These are phyloP conservation scores for Selenia dentaria DNA, from an alignment of 2,888 invertebrate genomes.

Conservation along the genomic window DNA sequence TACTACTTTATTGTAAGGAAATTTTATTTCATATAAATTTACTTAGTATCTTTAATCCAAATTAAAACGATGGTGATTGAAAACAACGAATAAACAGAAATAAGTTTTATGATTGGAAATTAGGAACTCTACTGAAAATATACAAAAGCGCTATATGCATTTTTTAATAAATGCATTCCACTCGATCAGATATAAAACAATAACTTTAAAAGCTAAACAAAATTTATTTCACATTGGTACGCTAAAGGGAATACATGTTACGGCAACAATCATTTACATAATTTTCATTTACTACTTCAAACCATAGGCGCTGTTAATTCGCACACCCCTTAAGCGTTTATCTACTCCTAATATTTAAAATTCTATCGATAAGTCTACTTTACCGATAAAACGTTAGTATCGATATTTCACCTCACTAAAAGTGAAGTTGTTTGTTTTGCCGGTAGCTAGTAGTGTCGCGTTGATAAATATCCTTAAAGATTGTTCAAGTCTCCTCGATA, in stretches of 20 bases:
- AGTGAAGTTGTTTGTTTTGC: conserved; percentile 78
- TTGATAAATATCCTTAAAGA: conserved; percentile 84
- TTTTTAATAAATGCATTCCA: too few relatives aligned
- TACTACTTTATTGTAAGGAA: too few relatives aligned
- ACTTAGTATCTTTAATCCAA: too few relatives aligned
- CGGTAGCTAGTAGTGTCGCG: conserved; percentile 81
- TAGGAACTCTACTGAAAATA: too few relatives aligned
- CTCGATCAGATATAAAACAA: too few relatives aligned
- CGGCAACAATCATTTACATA: conserved; percentile 9
- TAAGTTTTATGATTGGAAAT: too few relatives aligned
- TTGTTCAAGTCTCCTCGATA: conserved; percentile 77
- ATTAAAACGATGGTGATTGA: too few relatives aligned
- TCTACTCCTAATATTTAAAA: not conserved
- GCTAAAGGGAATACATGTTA: conserved; percentile 19
- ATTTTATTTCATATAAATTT: too few relatives aligned
- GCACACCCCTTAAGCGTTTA: conserved; percentile 11
- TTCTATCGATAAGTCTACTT: conserved; percentile 6
- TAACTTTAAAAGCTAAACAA: too few relatives aligned
- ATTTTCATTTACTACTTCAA: conserved; percentile 12
- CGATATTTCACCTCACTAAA: conserved; percentile 57
- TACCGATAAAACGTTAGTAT: conserved; percentile 26
- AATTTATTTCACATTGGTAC: too few relatives aligned
- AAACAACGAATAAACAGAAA: too few relatives aligned
- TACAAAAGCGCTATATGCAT: too few relatives aligned
- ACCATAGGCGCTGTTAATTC: conserved; percentile 21